Evolutionary conservation across 2,113 vertebrate genomes (phyloP), one percentile per base, ranked within the genome.

Genomic region (Rhinolophus ferrumequinum): DNA sequence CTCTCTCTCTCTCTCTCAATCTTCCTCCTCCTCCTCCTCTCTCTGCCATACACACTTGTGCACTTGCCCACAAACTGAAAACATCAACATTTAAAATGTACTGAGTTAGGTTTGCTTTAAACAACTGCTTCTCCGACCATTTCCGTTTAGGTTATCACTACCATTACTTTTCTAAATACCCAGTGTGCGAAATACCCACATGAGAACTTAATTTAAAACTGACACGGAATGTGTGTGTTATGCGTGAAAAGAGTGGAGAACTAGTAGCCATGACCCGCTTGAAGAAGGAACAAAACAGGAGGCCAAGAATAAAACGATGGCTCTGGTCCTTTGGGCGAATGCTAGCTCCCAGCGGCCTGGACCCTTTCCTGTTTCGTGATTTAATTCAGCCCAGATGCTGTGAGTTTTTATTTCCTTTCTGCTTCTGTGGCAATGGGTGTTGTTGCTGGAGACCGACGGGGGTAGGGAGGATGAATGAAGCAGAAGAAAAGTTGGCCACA

Each of bases 401-500:
- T 47, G 97, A 81, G 66, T 84, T 97, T 98, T 94, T 88, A 96
- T 97, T 83, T 91, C 50, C 79, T 88, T 96, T 69, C 26, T 92
- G 96, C 97, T 96, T 98, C 98, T 92, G 87, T 82, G 88, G 82
- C 26, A 52, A 77, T 86, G 60, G 93, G 72, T 13, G 94, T 73
- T 92, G 97, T 95, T 98, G 97, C 97, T 79, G 97, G 97, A 97
- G 96, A 92, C 66, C 26, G 76, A 60, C 89, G 94, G 88, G 95
- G 94, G 77, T 95, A 60, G 79, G 56, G 58, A 28, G 89, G 0
- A 15, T 93, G 95, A 58, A 92, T 52, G 92, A 97, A 67, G 94
- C 96, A 75, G 98, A 97, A 96, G 93, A 82, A 95, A 98, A 98
- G 96, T 26, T 98, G 98, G 97, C 98, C 98, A 98, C 97, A 98